Evolutionary conservation across 2,113 vertebrate species (phyloP).

Genomic region (Peromyscus leucopus): DNA sequence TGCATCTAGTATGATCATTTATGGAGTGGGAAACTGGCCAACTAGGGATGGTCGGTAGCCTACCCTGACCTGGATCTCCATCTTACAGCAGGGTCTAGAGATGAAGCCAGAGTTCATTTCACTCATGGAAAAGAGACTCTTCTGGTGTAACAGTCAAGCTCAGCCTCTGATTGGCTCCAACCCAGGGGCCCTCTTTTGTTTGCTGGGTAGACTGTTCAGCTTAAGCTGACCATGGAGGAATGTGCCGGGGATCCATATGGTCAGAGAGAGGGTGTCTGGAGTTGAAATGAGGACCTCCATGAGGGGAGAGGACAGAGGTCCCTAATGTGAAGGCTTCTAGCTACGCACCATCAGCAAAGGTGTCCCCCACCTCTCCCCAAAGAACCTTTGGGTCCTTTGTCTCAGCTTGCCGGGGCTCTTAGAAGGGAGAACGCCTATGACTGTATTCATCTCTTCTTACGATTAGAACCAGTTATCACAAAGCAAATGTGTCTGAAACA

Average conservation of each 20-base stretch:
- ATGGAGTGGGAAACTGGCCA: background rate
- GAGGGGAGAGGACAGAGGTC: background rate
- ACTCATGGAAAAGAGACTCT: background rate
- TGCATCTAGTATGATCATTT: background rate
- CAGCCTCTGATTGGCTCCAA: background rate
- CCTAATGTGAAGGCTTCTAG: background rate
- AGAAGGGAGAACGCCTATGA: background rate
- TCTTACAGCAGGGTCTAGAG: background rate
- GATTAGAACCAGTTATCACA: background rate
- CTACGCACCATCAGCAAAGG: fast-evolving
- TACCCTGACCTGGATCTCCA: background rate
- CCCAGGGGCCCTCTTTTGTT: background rate
- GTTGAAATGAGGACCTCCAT: too few species aligned
- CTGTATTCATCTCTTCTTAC: background rate
- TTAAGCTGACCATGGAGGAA: background rate
- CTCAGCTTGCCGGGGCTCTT: background rate
- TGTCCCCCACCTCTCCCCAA: background rate
- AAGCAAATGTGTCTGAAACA: background rate
- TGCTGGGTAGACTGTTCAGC: background rate
- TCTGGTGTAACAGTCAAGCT: fast-evolving
- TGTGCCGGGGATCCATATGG: too few species aligned
- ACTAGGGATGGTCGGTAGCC: background rate
- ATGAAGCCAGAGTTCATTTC: background rate
- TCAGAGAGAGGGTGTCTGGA: background rate
- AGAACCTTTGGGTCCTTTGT: background rate